These are phyloP conservation scores for Parazoanthus atlanticus DNA, from an alignment of 92 coral and sea anemone genomes.

Conservation along the genomic window DNA sequence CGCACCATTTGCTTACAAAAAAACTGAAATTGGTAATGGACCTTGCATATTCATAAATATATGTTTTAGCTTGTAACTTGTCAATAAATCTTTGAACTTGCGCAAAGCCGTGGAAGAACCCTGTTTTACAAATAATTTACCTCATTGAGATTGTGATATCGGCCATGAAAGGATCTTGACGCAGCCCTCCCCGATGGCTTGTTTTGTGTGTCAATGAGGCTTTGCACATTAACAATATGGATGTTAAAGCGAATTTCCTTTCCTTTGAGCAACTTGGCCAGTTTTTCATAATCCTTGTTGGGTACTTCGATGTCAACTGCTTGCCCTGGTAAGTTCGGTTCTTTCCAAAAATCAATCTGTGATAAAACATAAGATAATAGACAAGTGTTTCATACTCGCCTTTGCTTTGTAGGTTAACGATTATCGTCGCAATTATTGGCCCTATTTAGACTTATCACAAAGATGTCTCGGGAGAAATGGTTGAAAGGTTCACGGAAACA, in stretches of 20 bases:
- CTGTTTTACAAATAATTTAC: neutral
- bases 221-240: constrained; percentile 16
- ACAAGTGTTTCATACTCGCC: neutral
- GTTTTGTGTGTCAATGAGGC: neutral
- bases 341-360: constrained; percentile 28
- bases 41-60: no score
- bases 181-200: neutral
- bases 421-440: no score
- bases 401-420: no score
- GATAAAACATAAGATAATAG: neutral
- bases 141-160: constrained; percentile 20
- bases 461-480: no score
- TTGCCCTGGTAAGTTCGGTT: constrained; percentile 26
- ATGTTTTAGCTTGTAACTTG: no score
- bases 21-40: no score
- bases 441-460: no score
- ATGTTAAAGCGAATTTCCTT: constrained; percentile 1
- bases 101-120: no score
- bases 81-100: no score
- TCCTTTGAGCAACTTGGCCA: constrained; percentile 9
- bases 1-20: no score
- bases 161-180: neutral
- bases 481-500: no score
- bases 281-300: constrained; percentile 8
- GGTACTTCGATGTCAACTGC: constrained; percentile 28